Percentiles rank a stretch among this genome's conserved stretches.
Evolutionary conservation across 2,888 invertebrate genomes (phyloP).

Genomic region (Balanococcus diminutus): DNA sequence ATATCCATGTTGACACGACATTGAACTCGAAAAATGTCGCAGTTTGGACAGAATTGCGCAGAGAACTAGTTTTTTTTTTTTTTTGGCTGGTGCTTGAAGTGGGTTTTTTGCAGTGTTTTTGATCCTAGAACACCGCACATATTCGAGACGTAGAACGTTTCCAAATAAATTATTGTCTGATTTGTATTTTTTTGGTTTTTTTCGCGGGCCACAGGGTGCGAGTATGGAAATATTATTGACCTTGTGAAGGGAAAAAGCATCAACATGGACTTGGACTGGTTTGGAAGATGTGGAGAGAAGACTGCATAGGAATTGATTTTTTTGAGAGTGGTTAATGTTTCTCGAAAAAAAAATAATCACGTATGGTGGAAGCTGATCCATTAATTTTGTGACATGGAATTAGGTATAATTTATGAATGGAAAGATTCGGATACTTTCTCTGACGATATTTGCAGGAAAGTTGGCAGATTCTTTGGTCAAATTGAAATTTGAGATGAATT

Average conservation of each 20-base stretch:
- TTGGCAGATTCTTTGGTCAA: no score
- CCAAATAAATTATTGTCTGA: background rate
- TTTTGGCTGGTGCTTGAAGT: background rate
- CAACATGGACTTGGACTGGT: background rate
- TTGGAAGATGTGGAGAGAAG: background rate
- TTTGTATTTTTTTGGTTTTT: background rate
- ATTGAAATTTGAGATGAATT: no score
- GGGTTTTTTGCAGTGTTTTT: background rate
- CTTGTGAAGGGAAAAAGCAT: background rate
- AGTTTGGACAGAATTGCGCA: background rate
- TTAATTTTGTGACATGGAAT: no score
- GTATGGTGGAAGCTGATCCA: no score
- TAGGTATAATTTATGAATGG: no score
- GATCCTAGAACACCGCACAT: background rate
- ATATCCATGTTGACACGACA: background rate
- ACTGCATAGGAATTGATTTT: background rate
- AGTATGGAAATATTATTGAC: background rate
- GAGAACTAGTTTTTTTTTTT: background rate
- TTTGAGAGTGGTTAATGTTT: no score
- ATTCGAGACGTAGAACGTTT: background rate
- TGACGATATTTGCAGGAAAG: no score
- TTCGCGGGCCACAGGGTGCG: background rate
- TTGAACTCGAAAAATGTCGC: conserved; percentile 16
- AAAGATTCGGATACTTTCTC: no score
- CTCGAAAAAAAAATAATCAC: no score